phyloP scores from a whole-genome alignment of 2,113 vertebrate species.

The Crotalus helleri region DNA sequence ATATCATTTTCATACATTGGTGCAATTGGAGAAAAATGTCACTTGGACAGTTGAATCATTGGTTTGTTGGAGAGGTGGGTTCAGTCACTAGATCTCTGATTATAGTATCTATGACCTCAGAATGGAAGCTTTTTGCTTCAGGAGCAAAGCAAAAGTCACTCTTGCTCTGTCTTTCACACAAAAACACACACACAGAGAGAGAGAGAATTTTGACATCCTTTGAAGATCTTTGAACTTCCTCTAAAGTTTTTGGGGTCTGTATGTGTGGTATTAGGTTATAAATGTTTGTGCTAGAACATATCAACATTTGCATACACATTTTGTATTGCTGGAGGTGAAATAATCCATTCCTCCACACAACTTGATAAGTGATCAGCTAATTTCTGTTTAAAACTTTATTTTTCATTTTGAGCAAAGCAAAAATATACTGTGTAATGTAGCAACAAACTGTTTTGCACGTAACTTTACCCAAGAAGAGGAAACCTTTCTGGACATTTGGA shows the following conservation, averaged over 20 bases:
- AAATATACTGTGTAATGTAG: neutral
- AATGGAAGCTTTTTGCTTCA: neutral
- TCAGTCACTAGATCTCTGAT: neutral
- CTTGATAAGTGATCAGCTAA: neutral
- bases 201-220: neutral
- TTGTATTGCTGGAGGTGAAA: neutral
- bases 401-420: neutral
- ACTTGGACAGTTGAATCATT: neutral
- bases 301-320: neutral
- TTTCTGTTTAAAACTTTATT: neutral
- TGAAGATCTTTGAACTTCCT: neutral
- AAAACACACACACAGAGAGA: too few species aligned
- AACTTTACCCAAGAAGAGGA: neutral
- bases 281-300: neutral
- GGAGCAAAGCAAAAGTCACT: neutral
- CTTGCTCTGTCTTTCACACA: neutral
- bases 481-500: too few species aligned
- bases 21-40: neutral
- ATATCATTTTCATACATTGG: neutral
- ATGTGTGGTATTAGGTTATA: neutral
- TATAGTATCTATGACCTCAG: neutral
- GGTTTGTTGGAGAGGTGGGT: neutral
- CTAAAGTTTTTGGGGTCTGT: neutral
- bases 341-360: neutral
- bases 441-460: neutral